Conservation (phyloP, 2,113 vertebrate genomes). For the Percina caprodes region DNA sequence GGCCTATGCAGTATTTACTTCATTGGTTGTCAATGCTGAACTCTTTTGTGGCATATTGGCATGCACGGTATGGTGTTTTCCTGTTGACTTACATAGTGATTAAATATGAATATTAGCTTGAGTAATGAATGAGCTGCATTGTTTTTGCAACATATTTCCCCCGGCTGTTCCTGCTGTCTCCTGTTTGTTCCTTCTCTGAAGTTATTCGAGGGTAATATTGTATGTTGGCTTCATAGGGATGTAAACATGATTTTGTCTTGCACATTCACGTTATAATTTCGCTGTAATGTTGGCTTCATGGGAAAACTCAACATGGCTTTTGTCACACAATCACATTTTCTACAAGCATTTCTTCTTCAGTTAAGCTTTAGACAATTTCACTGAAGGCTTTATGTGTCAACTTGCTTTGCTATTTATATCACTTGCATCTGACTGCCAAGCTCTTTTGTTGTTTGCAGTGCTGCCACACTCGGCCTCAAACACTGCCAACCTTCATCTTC, state of each 20-base stretch:
- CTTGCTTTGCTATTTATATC: neutral
- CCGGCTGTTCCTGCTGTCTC: neutral
- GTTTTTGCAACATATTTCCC: constrained; percentile 18
- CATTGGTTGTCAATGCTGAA: neutral
- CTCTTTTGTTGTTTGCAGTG: neutral
- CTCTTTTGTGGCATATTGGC: neutral
- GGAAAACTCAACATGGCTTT: neutral
- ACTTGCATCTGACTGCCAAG: neutral
- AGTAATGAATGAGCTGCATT: constrained; percentile 9
- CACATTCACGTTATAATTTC: neutral
- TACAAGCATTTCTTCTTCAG: neutral
- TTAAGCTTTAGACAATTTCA: constrained; percentile 1
- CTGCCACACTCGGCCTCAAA: neutral
- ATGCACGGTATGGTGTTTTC: neutral
- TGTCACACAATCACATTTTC: neutral
- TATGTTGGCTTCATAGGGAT: neutral
- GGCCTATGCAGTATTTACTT: neutral
- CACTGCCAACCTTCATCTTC: neutral
- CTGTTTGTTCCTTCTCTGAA: neutral
- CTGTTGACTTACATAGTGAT: neutral
- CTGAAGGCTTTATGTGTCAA: neutral
- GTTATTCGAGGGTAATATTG: neutral
- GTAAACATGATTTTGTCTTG: neutral
- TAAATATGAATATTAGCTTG: neutral
- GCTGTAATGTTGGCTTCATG: constrained; percentile 1